Evolutionary conservation across 2,113 vertebrate species (phyloP).

Genomic region (Corvus hawaiiensis): DNA sequence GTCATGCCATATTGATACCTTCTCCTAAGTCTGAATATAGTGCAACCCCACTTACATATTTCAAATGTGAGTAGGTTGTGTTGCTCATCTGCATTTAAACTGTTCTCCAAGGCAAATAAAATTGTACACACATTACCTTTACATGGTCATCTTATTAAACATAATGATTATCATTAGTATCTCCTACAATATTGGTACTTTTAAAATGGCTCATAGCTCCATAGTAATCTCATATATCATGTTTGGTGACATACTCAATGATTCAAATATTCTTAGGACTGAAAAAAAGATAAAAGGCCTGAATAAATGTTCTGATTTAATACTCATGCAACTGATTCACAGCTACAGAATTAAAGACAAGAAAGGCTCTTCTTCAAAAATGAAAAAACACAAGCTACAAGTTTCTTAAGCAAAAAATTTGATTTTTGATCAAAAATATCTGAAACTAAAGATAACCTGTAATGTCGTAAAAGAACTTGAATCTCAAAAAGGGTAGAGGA

Average conservation of each 20-base stretch:
- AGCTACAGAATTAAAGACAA: not conserved
- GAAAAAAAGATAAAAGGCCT: not conserved
- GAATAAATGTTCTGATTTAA: not conserved
- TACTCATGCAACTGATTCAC: not conserved
- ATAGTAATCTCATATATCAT: not conserved
- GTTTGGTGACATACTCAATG: not conserved
- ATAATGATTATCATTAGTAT: not conserved
- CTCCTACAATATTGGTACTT: not conserved
- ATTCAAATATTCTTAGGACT: not conserved
- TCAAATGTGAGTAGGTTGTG: not conserved
- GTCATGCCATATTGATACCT: not conserved
- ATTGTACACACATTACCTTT: not conserved
- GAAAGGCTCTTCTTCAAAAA: not conserved
- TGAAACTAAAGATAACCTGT: not conserved
- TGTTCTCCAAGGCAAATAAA: slow-evolving; percentile 21
- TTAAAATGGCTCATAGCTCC: not conserved
- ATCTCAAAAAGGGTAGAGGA: not conserved
- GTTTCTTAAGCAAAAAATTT: not conserved
- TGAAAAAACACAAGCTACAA: not conserved
- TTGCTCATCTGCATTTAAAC: slow-evolving; percentile 24
- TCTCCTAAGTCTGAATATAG: not conserved
- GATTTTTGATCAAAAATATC: not conserved
- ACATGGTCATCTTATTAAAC: not conserved
- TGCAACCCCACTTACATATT: not conserved
- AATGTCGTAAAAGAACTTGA: not conserved